These are phyloP conservation scores for Calliphora vomitoria DNA, from an alignment of 2,888 invertebrate genomes.

Conservation along the genomic window DNA sequence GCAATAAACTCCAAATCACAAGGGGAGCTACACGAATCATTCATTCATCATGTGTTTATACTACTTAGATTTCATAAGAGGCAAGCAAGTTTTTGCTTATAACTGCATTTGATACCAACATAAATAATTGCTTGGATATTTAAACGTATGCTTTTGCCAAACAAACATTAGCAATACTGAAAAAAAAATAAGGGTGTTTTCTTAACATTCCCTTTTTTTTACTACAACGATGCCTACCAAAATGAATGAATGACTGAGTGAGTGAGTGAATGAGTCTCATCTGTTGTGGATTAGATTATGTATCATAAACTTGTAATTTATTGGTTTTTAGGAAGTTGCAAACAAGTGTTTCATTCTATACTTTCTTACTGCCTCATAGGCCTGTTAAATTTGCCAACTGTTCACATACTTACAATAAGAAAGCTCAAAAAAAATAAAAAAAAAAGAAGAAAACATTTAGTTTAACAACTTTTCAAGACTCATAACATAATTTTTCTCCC, in stretches of 20 bases:
- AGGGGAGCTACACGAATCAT: too few relatives aligned
- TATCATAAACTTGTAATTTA: conserved; percentile 84
- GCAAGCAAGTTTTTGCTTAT: neutral
- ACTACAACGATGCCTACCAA: neutral
- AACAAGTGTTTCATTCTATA: conserved; percentile 58
- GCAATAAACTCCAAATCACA: neutral
- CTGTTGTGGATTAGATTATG: conserved; percentile 84
- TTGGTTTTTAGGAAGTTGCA: conserved; percentile 71
- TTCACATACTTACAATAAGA: conserved; percentile 47
- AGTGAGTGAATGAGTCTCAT: conserved; percentile 76
- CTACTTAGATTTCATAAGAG: neutral
- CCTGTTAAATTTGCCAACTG: conserved; percentile 63
- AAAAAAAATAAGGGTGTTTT: conserved; percentile 40
- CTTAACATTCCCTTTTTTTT: conserved; percentile 20
- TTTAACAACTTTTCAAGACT: conserved; percentile 41
- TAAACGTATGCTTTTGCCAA: conserved; percentile 65
- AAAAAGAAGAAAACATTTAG: conserved; percentile 11
- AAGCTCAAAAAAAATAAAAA: neutral
- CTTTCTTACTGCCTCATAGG: neutral
- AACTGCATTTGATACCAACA: conserved; percentile 26
- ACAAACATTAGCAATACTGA: conserved; percentile 53
- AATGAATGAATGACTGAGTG: conserved; percentile 40
- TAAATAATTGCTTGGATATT: conserved; percentile 62
- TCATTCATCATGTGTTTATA: conserved; percentile 38
- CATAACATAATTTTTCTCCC: conserved; percentile 33